Percentiles rank a stretch among this genome's conserved stretches.
Conservation (phyloP, 1,140 invertebrate genomes). For the Nasonia giraulti region DNA sequence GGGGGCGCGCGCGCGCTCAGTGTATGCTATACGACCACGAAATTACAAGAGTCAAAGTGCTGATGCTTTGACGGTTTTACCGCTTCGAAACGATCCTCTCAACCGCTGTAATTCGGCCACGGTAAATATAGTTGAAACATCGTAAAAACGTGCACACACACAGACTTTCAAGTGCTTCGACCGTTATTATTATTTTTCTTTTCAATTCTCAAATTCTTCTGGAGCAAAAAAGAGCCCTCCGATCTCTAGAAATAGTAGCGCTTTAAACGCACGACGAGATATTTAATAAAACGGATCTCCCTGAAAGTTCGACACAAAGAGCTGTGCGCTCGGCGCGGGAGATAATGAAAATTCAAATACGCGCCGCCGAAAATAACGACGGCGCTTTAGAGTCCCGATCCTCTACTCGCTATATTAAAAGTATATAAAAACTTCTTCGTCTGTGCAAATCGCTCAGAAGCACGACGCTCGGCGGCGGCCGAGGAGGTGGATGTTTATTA, state of each 20-base stretch:
- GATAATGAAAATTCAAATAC: neutral
- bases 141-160: neutral
- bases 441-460: neutral
- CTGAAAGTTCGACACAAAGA: neutral
- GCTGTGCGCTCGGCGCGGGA: too few relatives aligned
- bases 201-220: too few relatives aligned
- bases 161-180: too few relatives aligned
- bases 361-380: neutral
- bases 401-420: neutral
- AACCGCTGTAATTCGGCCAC: slow-evolving; percentile 30
- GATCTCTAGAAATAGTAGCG: too few relatives aligned
- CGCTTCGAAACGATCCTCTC: slow-evolving; percentile 26
- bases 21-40: slow-evolving; percentile 41
- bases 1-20: neutral
- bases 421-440: neutral
- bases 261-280: neutral
- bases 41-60: slow-evolving; percentile 42
- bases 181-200: too few relatives aligned
- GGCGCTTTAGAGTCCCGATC: neutral
- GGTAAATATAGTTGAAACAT: slow-evolving; percentile 45
- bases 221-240: too few relatives aligned
- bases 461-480: neutral
- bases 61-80: slow-evolving; percentile 44
- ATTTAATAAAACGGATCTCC: neutral
- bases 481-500: neutral